Evolutionary conservation across 2,888 invertebrate species (phyloP).

Genomic region (Polydrusus tereticollis): DNA sequence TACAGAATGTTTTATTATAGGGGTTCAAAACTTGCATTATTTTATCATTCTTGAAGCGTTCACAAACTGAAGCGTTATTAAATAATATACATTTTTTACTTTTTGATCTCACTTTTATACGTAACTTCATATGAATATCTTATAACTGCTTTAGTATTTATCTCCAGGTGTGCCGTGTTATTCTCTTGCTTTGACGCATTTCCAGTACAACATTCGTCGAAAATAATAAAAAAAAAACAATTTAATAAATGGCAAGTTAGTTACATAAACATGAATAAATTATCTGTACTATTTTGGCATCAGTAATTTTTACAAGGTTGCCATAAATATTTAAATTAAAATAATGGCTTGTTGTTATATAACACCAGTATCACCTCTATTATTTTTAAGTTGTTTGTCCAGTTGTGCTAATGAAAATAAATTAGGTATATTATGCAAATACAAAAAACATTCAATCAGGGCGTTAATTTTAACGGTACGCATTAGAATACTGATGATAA

Average conservation of each 20-base stretch:
- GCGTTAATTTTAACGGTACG: neutral
- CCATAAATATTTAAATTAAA: constrained; percentile 18
- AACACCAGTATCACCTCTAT: constrained; percentile 15
- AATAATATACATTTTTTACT: too few relatives aligned
- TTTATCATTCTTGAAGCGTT: too few relatives aligned
- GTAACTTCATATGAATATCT: neutral
- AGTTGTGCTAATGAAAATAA: constrained; percentile 4
- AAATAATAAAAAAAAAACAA: constrained; percentile 8
- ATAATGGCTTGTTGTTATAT: constrained; percentile 11
- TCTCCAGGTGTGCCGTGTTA: neutral
- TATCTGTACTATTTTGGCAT: constrained; percentile 17
- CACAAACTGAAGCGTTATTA: too few relatives aligned
- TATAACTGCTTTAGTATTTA: neutral
- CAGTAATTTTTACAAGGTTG: constrained; percentile 21
- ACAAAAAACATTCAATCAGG: neutral
- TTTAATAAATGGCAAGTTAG: neutral
- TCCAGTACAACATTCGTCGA: neutral
- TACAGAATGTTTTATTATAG: too few relatives aligned
- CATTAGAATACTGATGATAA: neutral
- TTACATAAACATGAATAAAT: constrained; percentile 19
- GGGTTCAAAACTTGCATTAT: too few relatives aligned
- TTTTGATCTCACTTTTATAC: too few relatives aligned
- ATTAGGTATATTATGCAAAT: neutral
- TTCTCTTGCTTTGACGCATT: neutral
- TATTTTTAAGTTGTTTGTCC: constrained; percentile 12